phyloP scores from a whole-genome alignment of 2,888 invertebrate species.

The Taphrorychus bicolor region DNA sequence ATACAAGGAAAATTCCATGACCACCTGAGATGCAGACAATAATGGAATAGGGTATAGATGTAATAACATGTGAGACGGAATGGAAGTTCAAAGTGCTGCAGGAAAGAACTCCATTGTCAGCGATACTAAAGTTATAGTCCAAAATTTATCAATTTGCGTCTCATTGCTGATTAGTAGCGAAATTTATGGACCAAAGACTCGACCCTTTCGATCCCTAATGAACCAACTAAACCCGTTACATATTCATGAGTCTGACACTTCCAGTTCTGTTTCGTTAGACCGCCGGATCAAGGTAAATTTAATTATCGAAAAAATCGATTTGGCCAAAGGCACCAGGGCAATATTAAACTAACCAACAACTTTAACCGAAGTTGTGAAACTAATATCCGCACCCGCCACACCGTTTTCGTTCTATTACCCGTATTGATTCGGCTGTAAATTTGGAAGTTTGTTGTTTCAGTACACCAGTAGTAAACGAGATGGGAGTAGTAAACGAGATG shows the following conservation, averaged over 20 bases:
- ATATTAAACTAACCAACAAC: conserved; percentile 16
- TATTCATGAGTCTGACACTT: conserved; percentile 4
- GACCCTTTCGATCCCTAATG: neutral
- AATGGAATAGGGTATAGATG: no score
- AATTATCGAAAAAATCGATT: conserved; percentile 16
- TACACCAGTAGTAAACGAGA: neutral
- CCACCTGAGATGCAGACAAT: no score
- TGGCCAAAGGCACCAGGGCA: conserved; percentile 1
- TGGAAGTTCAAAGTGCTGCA: no score
- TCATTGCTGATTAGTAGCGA: neutral
- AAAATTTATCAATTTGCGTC: neutral
- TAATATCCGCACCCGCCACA: conserved; percentile 5
- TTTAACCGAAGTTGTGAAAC: conserved; percentile 14
- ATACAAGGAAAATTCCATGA: no score
- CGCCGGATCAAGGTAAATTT: conserved; percentile 9
- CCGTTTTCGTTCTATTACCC: conserved; percentile 13
- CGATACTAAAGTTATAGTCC: no score
- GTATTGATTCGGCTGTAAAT: conserved; percentile 23
- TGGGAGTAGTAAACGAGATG: no score
- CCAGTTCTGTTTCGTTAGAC: neutral
- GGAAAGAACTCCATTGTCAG: no score
- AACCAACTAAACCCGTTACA: conserved; percentile 1
- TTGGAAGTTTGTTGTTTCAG: conserved; percentile 8
- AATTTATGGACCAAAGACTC: neutral
- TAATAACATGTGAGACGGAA: no score